Evolutionary conservation across 2,113 vertebrate species (phyloP).

Genomic region (Aspiorhynchus laticeps): DNA sequence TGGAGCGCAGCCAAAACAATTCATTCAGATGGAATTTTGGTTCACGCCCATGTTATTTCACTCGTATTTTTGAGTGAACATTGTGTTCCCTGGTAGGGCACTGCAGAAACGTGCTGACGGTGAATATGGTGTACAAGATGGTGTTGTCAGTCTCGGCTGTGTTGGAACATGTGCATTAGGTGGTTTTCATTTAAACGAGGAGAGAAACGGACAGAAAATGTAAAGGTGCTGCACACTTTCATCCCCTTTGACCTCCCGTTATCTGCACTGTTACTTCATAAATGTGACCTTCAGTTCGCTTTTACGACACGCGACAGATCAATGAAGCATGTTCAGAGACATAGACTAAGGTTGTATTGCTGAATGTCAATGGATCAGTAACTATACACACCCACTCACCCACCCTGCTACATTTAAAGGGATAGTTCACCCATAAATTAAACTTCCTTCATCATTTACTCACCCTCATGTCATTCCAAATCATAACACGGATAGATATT

Average conservation of each 20-base stretch:
- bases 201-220: neutral
- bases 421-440: neutral
- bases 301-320: neutral
- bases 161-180: conserved; percentile 44
- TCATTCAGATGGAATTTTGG: conserved; percentile 77
- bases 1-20: conserved; percentile 72
- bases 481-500: no score
- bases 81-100: conserved; percentile 63
- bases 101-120: conserved; percentile 57
- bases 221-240: neutral
- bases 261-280: conserved; percentile 15
- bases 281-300: conserved; percentile 29
- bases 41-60: conserved; percentile 77
- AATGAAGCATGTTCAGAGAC: neutral
- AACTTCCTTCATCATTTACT: neutral
- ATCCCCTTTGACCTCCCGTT: neutral
- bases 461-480: neutral
- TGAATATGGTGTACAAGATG: conserved; percentile 52
- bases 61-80: conserved; percentile 67
- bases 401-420: neutral
- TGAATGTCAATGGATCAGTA: conserved; percentile 17
- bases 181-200: conserved; percentile 15
- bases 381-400: neutral
- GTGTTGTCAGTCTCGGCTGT: conserved; percentile 33
- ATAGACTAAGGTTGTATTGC: neutral